Percentiles rank a stretch among this genome's conserved stretches.
Evolutionary conservation across 2,888 invertebrate genomes (phyloP).

Genomic region (Polymixis flavicincta): DNA sequence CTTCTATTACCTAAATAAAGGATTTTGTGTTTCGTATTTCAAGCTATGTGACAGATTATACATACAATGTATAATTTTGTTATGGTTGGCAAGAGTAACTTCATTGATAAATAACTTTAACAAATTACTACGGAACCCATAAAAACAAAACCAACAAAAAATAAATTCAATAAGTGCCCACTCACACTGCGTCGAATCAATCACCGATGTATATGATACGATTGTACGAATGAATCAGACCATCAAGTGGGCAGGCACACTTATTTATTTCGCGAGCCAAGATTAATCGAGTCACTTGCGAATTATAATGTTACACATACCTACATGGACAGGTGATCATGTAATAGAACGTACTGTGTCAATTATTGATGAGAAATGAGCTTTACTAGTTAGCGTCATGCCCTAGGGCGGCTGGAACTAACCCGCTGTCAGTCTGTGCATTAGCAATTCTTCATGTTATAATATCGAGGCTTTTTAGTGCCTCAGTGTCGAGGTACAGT

Average conservation of each 20-base stretch:
- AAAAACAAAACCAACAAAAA: constrained; percentile 1
- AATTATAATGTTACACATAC: constrained; percentile 43
- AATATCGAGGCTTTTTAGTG: neutral
- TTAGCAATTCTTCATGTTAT: neutral
- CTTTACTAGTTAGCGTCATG: neutral
- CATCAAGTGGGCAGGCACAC: constrained; percentile 33
- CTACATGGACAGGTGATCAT: constrained; percentile 31
- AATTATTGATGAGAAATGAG: constrained; percentile 40
- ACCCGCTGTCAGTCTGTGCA: neutral
- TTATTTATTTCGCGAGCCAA: constrained; percentile 34
- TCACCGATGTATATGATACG: constrained; percentile 48
- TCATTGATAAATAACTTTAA: neutral
- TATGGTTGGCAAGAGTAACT: no score
- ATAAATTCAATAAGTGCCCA: constrained; percentile 56
- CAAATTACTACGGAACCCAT: constrained; percentile 38
- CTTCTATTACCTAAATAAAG: no score
- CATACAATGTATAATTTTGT: no score
- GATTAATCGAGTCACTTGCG: constrained; percentile 53
- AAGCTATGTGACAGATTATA: no score
- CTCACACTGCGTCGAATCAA: constrained; percentile 52
- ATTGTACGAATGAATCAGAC: constrained; percentile 48
- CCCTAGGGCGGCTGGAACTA: constrained; percentile 11
- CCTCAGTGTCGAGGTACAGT: neutral
- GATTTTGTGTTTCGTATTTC: no score
- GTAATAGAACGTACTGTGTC: constrained; percentile 28